These are phyloP conservation scores for Clarias fuscus DNA, from an alignment of 2,797 vertebrate species.

Conservation along the genomic window DNA sequence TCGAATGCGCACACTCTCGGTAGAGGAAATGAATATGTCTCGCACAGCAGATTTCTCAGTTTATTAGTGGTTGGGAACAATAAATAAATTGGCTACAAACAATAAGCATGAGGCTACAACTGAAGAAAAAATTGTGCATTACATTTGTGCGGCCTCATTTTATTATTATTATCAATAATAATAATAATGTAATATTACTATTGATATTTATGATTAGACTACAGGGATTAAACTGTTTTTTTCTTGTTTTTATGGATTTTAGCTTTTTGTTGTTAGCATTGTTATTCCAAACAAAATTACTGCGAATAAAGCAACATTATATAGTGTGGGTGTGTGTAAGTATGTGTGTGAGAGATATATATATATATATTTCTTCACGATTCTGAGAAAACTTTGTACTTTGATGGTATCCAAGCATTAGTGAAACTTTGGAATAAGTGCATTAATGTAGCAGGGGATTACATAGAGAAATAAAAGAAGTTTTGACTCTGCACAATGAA, in stretches of 20 bases:
- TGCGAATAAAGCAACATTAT: not conserved
- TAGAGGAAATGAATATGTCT: constrained; percentile 5
- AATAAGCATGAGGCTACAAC: not conserved
- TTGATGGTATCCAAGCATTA: too few species aligned
- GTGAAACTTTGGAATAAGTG: too few species aligned
- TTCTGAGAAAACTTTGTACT: too few species aligned
- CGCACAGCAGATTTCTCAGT: not conserved
- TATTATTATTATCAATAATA: not conserved
- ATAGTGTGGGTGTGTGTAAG: not conserved
- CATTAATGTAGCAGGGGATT: too few species aligned
- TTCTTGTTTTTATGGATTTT: not conserved
- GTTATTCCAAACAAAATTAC: not conserved
- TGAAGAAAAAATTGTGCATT: not conserved
- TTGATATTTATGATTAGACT: not conserved
- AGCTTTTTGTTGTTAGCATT: not conserved
- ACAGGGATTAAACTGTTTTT: not conserved
- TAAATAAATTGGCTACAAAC: not conserved
- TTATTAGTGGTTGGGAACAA: not conserved
- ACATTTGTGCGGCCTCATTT: not conserved
- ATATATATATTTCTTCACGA: too few species aligned
- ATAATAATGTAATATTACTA: not conserved
- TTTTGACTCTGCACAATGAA: too few species aligned
- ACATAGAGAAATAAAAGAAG: too few species aligned
- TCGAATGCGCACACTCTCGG: not conserved
- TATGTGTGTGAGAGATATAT: too few species aligned